Percentiles rank a stretch among this genome's conserved stretches.
Conservation (phyloP, 2,113 vertebrate genomes). For the Coracopsis vasa region DNA sequence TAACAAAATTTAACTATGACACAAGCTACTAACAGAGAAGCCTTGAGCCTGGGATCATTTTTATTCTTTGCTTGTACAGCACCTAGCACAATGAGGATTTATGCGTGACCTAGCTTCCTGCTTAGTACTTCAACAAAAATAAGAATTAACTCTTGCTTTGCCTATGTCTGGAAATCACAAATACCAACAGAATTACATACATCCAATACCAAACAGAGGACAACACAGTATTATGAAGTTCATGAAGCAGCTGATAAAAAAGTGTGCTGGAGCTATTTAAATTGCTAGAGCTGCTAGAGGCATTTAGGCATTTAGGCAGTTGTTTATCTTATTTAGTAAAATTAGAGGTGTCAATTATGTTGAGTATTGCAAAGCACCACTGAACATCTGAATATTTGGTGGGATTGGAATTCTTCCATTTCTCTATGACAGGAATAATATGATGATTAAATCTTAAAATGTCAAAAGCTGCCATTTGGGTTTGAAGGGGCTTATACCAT, state of each 20-base stretch:
- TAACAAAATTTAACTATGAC: constrained; percentile 57
- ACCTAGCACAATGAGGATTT: constrained; percentile 49
- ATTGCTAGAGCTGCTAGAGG: neutral
- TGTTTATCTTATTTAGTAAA: neutral
- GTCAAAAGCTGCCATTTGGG: neutral
- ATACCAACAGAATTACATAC: neutral
- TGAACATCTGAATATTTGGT: neutral
- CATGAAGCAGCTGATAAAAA: neutral
- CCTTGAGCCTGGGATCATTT: constrained; percentile 36
- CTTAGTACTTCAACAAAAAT: constrained; percentile 33
- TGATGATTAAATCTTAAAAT: neutral
- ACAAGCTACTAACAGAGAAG: constrained; percentile 3
- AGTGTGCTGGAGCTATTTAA: neutral
- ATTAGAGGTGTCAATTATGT: neutral
- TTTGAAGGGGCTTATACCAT: neutral
- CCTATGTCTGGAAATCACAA: neutral
- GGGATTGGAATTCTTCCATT: neutral
- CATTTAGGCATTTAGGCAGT: neutral
- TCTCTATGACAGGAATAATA: neutral
- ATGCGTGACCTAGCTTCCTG: constrained; percentile 47
- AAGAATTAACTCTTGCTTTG: constrained; percentile 45
- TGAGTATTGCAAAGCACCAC: neutral
- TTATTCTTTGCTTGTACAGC: constrained; percentile 54
- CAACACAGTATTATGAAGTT: neutral
- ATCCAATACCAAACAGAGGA: neutral